Evolutionary conservation across 1,140 invertebrate genomes (phyloP).

Genomic region (Ostrea edulis): DNA sequence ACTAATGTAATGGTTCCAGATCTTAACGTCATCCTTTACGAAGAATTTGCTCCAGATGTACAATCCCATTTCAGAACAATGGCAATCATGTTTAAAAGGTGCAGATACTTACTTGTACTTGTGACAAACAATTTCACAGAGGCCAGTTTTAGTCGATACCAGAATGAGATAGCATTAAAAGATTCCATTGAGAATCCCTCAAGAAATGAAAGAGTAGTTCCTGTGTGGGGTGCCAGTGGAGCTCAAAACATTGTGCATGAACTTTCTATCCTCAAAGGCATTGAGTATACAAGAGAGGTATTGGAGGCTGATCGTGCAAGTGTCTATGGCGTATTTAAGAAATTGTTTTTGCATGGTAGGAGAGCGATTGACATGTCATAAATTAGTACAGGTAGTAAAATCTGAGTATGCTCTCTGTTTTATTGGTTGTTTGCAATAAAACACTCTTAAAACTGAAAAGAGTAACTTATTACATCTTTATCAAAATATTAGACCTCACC

Average conservation of each 20-base stretch:
- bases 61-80: slow-evolving; percentile 25
- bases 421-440: too few species aligned
- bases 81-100: neutral
- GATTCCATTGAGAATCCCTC: slow-evolving; percentile 23
- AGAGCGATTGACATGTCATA: neutral
- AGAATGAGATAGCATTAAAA: slow-evolving; percentile 26
- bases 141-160: slow-evolving; percentile 21
- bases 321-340: neutral
- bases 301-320: neutral
- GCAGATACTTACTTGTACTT: slow-evolving; percentile 23
- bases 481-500: too few species aligned
- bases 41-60: slow-evolving; percentile 33
- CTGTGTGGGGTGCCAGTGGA: neutral
- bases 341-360: neutral
- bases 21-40: slow-evolving; percentile 18
- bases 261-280: slow-evolving; percentile 11
- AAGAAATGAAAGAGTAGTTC: slow-evolving; percentile 18
- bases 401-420: too few species aligned
- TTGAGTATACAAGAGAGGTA: neutral
- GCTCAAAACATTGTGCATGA: slow-evolving; percentile 19
- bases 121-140: slow-evolving; percentile 40
- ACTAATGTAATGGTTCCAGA: neutral
- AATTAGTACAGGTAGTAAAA: too few species aligned
- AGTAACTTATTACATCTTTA: too few species aligned
- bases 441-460: too few species aligned